These are phyloP conservation scores for Struthio camelus DNA, from an alignment of 2,113 vertebrate species.

Conservation along the genomic window DNA sequence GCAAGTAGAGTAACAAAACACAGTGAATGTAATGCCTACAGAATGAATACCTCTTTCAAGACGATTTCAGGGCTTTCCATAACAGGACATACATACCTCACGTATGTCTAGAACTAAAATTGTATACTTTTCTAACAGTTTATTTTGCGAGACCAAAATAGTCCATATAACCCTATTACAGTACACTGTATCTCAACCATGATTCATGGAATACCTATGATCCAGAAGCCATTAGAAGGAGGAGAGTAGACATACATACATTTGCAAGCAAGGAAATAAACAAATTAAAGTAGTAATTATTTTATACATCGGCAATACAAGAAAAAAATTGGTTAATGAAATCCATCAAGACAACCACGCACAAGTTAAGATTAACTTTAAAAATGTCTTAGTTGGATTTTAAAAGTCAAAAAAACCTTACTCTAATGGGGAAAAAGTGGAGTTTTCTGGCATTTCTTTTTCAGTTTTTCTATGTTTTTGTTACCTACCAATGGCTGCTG, in stretches of 20 bases:
- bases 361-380: background rate
- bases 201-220: background rate
- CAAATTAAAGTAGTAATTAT: background rate
- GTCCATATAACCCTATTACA: background rate
- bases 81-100: background rate
- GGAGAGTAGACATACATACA: fast-evolving
- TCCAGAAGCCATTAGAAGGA: background rate
- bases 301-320: no score
- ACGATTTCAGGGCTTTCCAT: background rate
- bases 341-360: background rate
- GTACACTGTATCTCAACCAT: background rate
- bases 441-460: background rate
- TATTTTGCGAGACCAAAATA: background rate
- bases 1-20: background rate
- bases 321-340: no score
- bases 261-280: background rate
- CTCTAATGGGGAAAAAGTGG: background rate
- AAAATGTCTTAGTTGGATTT: background rate
- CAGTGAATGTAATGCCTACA: background rate
- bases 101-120: background rate
- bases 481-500: background rate
- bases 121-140: fast-evolving
- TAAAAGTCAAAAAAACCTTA: background rate
- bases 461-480: background rate
- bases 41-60: background rate